These are phyloP conservation scores for Oceanodroma tethys DNA, from an alignment of 2,113 vertebrate species.

Conservation along the genomic window DNA sequence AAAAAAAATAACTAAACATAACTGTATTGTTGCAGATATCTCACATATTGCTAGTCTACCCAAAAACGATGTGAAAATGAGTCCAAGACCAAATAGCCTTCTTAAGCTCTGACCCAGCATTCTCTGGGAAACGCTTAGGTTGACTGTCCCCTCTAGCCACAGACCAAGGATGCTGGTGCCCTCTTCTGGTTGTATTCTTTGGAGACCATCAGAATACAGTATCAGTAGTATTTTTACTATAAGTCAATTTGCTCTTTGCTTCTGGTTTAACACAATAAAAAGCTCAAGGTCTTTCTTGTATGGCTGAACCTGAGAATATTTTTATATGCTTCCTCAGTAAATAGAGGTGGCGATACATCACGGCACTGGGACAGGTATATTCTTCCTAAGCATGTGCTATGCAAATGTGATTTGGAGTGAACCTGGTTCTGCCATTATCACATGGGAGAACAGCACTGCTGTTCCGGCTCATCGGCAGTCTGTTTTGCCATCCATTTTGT, in stretches of 20 bases:
- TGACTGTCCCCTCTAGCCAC: not conserved
- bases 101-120: not conserved
- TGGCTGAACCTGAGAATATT: not conserved
- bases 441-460: not conserved
- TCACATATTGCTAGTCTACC: not conserved
- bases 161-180: constrained; percentile 15
- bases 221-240: not conserved
- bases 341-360: not conserved
- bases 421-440: not conserved
- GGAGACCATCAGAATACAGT: not conserved
- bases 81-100: not conserved
- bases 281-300: not conserved
- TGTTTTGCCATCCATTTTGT: not conserved
- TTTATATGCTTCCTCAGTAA: not conserved
- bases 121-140: not conserved
- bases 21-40: not conserved
- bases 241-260: not conserved
- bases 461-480: not conserved
- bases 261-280: not conserved
- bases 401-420: not conserved
- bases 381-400: not conserved
- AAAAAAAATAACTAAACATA: not conserved
- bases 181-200: constrained; percentile 10
- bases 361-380: not conserved
- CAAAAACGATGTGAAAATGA: not conserved